Percentiles rank a stretch among this genome's conserved stretches.
These are phyloP conservation scores for Choloepus didactylus DNA, from an alignment of 2,797 vertebrate species.

Conservation along the genomic window DNA sequence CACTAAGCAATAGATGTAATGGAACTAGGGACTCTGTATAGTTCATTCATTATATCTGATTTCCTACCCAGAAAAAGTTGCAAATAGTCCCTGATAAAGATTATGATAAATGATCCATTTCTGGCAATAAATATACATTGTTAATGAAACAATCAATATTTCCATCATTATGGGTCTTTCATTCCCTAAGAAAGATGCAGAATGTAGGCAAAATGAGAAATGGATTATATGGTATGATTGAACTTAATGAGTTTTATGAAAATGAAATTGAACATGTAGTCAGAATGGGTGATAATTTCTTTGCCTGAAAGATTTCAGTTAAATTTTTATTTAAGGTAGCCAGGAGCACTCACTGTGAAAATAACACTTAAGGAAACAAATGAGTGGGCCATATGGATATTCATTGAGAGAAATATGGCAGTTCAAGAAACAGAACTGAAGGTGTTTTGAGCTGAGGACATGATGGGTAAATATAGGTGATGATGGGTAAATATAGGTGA, in stretches of 20 bases:
- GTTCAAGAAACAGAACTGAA: too few relatives aligned
- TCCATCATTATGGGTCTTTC: neutral
- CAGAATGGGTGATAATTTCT: neutral
- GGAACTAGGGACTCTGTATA: neutral
- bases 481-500: too few relatives aligned
- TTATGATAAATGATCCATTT: neutral
- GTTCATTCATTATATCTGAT: neutral
- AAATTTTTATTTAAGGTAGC: neutral
- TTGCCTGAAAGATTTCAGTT: too few relatives aligned
- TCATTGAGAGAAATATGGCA: too few relatives aligned
- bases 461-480: too few relatives aligned
- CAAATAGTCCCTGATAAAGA: neutral
- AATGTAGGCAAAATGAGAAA: neutral
- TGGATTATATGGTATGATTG: neutral
- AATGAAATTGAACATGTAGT: neutral
- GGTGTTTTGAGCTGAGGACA: too few relatives aligned
- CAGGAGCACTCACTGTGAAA: neutral
- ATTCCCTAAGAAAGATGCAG: neutral
- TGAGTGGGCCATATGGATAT: too few relatives aligned
- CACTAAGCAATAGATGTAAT: neutral
- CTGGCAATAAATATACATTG: neutral
- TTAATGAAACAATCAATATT: neutral
- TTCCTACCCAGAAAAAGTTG: neutral
- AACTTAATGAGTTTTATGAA: neutral
- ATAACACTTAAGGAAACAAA: neutral